Evolutionary conservation across 2,888 invertebrate genomes (phyloP).

Genomic region (Peribatodes rhomboidaria): DNA sequence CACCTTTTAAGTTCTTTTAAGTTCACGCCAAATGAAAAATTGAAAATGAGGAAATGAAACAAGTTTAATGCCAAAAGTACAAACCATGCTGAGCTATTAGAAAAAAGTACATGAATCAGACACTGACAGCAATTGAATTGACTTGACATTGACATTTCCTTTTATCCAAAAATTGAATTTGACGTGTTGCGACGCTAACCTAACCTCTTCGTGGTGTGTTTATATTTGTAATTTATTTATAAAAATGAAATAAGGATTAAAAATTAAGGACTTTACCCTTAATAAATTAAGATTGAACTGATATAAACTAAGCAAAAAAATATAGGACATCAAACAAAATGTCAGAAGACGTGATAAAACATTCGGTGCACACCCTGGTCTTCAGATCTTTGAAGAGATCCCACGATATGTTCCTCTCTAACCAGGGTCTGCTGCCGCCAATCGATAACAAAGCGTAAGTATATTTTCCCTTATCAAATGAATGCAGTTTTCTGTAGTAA

Average conservation of each 20-base stretch:
- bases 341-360: conserved; percentile 96
- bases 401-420: conserved; percentile 98
- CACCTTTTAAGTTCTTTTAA: too few relatives aligned
- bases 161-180: too few relatives aligned
- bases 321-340: conserved; percentile 68
- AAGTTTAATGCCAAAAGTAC: too few relatives aligned
- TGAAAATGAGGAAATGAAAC: too few relatives aligned
- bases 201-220: neutral
- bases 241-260: conserved; percentile 1
- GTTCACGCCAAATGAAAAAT: too few relatives aligned
- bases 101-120: too few relatives aligned
- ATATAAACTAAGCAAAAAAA: neutral
- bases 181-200: conserved; percentile 1
- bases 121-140: too few relatives aligned
- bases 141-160: too few relatives aligned
- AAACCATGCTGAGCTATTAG: too few relatives aligned
- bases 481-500: too few relatives aligned
- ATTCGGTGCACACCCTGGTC: conserved; percentile 98
- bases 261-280: neutral
- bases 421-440: conserved; percentile 94
- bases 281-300: neutral
- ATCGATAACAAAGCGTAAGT: conserved; percentile 94
- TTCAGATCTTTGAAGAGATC: conserved; percentile 98
- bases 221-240: neutral
- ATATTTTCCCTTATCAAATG: neutral